Percentiles rank a stretch among this genome's conserved stretches.
Conservation (phyloP, 2,113 vertebrate species). For the Rhinoptilus africanus region DNA sequence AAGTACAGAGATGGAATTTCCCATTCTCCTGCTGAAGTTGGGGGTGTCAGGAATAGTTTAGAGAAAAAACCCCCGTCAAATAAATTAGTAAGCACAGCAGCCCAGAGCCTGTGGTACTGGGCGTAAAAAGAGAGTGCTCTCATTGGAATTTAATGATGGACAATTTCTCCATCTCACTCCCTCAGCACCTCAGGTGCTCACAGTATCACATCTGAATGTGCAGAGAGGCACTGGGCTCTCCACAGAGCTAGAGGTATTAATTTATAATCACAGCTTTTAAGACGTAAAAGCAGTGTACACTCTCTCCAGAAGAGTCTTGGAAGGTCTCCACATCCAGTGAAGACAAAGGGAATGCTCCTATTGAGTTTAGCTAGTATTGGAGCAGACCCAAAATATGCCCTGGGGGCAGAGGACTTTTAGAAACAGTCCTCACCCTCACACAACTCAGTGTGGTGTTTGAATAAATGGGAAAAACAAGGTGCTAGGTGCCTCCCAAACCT, state of each 20-base stretch:
- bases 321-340: not conserved
- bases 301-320: not conserved
- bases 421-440: not conserved
- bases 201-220: not conserved
- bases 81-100: not conserved
- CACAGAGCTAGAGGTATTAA: not conserved
- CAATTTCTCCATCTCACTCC: not conserved
- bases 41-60: not conserved
- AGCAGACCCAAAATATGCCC: not conserved
- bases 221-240: not conserved
- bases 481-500: not conserved
- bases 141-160: not conserved
- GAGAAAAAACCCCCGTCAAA: not conserved
- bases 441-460: not conserved
- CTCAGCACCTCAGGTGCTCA: not conserved
- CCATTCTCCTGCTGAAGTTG: not conserved
- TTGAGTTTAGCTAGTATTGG: not conserved
- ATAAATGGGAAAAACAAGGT: not conserved
- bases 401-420: not conserved
- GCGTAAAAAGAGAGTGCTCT: not conserved
- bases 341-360: not conserved
- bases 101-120: not conserved
- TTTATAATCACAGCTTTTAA: not conserved
- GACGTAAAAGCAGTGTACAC: not conserved
- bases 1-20: conserved; percentile 1